Evolutionary conservation across 2,797 vertebrate species (phyloP), one percentile per base, ranked within the genome.

Genomic region (Champsocephalus esox): DNA sequence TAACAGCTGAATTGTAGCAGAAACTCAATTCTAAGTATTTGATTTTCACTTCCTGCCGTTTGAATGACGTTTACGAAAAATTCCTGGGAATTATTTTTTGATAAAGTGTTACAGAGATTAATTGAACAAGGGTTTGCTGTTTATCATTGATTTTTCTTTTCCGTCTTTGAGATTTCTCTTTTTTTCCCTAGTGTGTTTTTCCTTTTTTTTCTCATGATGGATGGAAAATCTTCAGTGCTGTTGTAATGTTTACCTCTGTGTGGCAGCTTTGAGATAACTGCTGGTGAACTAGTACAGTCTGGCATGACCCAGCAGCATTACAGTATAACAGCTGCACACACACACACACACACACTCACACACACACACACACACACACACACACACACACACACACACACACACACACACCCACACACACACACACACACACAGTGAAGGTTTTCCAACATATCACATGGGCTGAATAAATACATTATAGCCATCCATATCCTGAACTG

Each of bases 191-290:
- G 21, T 0, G 13, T 58, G 5, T 43, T 63, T 21, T 41, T 5
- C 7, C 8, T 55, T 14, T 17, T 71, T 70, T 72, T 16, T 28
- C 4, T 28, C 28, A 28, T 28, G 43, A 28, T 28, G 43, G 12
- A 64, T 81, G 70, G 80, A 79, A 88, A 86, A 77, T 80, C 79
- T 55, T 76, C 41, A 19, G 56, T 9, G 55, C 61, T 72, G 55
- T 77, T 65, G 52, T 78, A 79, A 54, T 86, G 75, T 88, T 90
- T 83, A 69, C 75, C 67, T 78, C 57, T 32, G 0, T 65, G 60
- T 80, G 75, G 58, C 80, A 82, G 80, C 0, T 73, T 57, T 45
- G 70, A 62, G 71, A 80, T 73, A 58, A 21, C 80, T 71, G 70
- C 75, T 51, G 54, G 46, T 75, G 56, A 69, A 78, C 66, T 63